phyloP scores from a whole-genome alignment of 1,140 invertebrate genomes.

The Neuroterus valhalla region DNA sequence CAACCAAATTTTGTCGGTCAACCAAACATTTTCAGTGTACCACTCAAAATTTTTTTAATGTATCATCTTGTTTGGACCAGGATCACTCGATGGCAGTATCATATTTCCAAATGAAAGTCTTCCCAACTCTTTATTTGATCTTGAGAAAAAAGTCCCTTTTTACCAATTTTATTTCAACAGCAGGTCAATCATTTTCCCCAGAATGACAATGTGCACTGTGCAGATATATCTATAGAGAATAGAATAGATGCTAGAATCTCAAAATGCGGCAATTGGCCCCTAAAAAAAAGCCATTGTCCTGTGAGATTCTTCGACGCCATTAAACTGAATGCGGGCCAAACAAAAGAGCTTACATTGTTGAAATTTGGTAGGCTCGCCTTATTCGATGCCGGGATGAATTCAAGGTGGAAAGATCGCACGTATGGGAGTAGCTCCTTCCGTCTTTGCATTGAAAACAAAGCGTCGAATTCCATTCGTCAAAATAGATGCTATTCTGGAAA shows the following conservation, averaged over 20 bases:
- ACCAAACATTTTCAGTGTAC: too few species aligned
- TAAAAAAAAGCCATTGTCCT: constrained; percentile 22
- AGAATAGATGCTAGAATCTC: constrained; percentile 7
- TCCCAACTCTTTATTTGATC: background rate
- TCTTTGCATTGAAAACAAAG: constrained; percentile 36
- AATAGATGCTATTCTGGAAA: constrained; percentile 38
- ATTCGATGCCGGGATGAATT: constrained; percentile 24
- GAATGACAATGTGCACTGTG: constrained; percentile 17
- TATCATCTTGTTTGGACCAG: background rate
- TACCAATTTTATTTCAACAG: background rate
- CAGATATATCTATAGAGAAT: background rate
- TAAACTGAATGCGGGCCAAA: constrained; percentile 28
- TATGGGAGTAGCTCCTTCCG: constrained; percentile 35
- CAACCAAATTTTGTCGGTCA: too few species aligned
- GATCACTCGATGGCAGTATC: constrained; percentile 16
- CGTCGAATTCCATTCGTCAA: constrained; percentile 41
- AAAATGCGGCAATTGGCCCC: constrained; percentile 18
- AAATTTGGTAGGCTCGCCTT: constrained; percentile 21
- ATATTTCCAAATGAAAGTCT: background rate
- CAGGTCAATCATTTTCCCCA: constrained; percentile 22
- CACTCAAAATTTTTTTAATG: too few species aligned
- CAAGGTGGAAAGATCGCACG: constrained; percentile 30
- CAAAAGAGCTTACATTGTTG: constrained; percentile 6
- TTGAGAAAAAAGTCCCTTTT: background rate
- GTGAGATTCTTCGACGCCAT: constrained; percentile 15